Conservation (phyloP, 1,140 invertebrate genomes). For the Drosophila tristis region DNA sequence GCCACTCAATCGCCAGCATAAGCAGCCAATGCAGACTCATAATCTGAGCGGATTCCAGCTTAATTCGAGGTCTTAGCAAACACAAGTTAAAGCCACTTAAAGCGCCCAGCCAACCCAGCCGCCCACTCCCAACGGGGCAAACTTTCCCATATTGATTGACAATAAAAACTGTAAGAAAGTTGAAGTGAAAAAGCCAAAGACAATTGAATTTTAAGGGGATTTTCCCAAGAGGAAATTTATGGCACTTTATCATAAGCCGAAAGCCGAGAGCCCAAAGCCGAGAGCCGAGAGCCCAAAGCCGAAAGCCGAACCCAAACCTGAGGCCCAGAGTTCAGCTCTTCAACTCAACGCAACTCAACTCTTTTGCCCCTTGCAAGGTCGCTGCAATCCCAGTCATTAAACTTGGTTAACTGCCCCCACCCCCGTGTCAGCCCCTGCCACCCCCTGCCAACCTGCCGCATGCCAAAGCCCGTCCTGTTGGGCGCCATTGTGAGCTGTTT, state of each 20-base stretch:
- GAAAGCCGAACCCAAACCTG: neutral
- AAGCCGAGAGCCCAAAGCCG: too few relatives aligned
- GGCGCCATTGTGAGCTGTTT: neutral
- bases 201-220: slow-evolving; percentile 31
- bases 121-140: neutral
- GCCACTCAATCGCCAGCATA: too few relatives aligned
- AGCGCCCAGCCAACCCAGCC: neutral
- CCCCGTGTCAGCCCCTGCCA: too few relatives aligned
- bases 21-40: too few relatives aligned
- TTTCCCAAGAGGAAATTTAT: slow-evolving; percentile 21
- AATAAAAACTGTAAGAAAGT: slow-evolving; percentile 20
- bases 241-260: slow-evolving; percentile 36
- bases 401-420: slow-evolving; percentile 66
- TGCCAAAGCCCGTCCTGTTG: too few relatives aligned
- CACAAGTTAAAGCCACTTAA: slow-evolving; percentile 2
- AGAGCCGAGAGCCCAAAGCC: too few relatives aligned
- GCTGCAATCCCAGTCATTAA: slow-evolving; percentile 55
- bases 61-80: neutral
- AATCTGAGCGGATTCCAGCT: too few relatives aligned
- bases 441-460: neutral
- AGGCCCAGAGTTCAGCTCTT: slow-evolving; percentile 11
- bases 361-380: too few relatives aligned
- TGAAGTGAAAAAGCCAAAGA: neutral
- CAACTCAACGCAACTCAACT: neutral
- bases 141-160: slow-evolving; percentile 37